phyloP scores from a whole-genome alignment of 2,113 vertebrate genomes.

The Spermophilus dauricus region DNA sequence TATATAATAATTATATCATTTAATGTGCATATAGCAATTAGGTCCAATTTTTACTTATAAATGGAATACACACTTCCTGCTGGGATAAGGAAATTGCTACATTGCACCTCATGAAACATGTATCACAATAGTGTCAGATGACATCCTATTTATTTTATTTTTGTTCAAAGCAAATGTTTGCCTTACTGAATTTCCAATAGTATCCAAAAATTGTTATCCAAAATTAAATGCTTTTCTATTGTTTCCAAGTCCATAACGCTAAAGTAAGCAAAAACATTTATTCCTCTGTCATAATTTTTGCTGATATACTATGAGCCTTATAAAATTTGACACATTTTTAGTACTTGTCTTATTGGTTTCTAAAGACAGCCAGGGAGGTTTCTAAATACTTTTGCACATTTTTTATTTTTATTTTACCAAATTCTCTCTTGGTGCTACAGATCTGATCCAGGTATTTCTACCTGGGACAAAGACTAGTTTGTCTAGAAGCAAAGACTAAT shows the following conservation, averaged over 20 bases:
- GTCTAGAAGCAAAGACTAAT: not conserved
- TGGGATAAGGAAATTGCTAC: not conserved
- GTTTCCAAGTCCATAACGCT: not conserved
- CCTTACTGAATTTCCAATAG: constrained; percentile 22
- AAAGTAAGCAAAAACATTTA: not conserved
- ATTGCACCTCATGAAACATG: not conserved
- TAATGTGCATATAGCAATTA: not conserved
- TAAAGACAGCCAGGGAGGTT: not conserved
- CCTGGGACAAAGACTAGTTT: constrained; percentile 16
- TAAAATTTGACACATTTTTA: not conserved
- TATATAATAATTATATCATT: not conserved
- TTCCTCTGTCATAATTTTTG: not conserved
- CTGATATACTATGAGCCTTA: not conserved
- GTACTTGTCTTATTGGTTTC: constrained; percentile 20
- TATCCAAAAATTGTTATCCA: not conserved
- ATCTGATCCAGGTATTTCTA: constrained; percentile 1
- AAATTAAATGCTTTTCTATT: not conserved
- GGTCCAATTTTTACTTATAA: not conserved
- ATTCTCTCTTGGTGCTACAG: not conserved
- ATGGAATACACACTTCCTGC: not conserved
- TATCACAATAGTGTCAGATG: not conserved
- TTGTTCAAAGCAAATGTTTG: constrained; percentile 36
- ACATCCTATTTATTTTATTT: not conserved
- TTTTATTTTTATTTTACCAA: constrained; percentile 44
- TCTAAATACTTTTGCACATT: not conserved